Evolutionary conservation across 2,888 invertebrate genomes (phyloP).

Genomic region (Amblyjoppa proteus): DNA sequence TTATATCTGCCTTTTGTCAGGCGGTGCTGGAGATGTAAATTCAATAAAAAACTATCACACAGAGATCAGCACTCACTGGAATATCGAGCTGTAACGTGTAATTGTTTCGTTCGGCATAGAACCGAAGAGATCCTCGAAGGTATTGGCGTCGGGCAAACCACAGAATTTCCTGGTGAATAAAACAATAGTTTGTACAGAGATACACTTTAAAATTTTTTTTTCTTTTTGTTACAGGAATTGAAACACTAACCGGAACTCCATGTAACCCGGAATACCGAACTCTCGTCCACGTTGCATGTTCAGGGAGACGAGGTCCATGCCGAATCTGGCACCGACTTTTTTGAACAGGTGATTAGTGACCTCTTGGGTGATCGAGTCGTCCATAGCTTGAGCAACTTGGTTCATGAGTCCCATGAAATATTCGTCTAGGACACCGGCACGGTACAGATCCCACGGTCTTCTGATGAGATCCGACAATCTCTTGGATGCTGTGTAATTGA

Average conservation of each 20-base stretch:
- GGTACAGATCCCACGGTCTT: slow-evolving; percentile 95
- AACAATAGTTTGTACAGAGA: not conserved
- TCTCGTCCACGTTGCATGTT: slow-evolving; percentile 97
- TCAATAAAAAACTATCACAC: not conserved
- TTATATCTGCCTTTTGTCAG: not conserved
- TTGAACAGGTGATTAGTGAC: slow-evolving; percentile 97
- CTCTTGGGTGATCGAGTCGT: slow-evolving; percentile 94
- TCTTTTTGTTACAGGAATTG: not conserved
- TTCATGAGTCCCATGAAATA: slow-evolving; percentile 97
- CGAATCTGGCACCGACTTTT: slow-evolving; percentile 92
- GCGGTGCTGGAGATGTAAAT: not conserved
- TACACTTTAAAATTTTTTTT: slow-evolving; percentile 13
- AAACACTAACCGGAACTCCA: slow-evolving; percentile 90
- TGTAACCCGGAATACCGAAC: slow-evolving; percentile 96
- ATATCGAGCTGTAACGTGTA: slow-evolving; percentile 92
- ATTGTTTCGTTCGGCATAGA: slow-evolving; percentile 96
- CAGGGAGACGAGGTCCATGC: slow-evolving; percentile 96
- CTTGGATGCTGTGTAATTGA: slow-evolving; percentile 90
- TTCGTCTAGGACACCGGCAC: slow-evolving; percentile 96
- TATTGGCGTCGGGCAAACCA: slow-evolving; percentile 92
- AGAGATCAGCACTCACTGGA: slow-evolving; percentile 87
- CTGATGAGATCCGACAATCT: slow-evolving; percentile 95
- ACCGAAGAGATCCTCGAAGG: slow-evolving; percentile 93
- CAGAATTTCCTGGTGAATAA: slow-evolving; percentile 90
- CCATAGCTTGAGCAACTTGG: slow-evolving; percentile 97